Evolutionary conservation across 1,140 invertebrate species (phyloP), one percentile per base, ranked within the genome.

Genomic region (Pseudomyrmex cubaensis): DNA sequence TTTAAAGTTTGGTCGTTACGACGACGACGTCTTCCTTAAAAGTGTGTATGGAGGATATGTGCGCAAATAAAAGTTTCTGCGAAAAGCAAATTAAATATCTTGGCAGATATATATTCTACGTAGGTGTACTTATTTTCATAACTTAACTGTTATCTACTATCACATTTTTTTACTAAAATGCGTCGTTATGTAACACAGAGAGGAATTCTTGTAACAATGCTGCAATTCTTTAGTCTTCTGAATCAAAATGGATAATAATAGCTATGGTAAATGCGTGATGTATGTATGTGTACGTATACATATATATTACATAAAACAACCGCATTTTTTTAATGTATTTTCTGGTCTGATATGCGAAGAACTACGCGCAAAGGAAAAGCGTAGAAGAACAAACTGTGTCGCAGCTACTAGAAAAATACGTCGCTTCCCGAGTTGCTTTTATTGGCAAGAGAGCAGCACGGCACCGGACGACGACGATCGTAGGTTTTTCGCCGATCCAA

Each of bases 341-440:
- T 25, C 25, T 25, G 25, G 25, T 25, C 25, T 25, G 25, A 25
- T 25, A 25, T 59, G 48, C 46, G 50, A 12, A 69, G 15, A 67
- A 9, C 9, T 48, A 22, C 17, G 15, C 61, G 17, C 22, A 48
- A 3, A 62, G 5, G 12, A 15, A 63, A 17, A 2, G 9, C 35
- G 66, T 66, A 15, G 4, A 69, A 78, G 76, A 46, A 72, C 22
- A 72, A 80, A 80, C 54, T 61, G 54, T 66, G 75, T 80, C 64
- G 44, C 17, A 54, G 46, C 54, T 50, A 15, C 54, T 80, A 80
- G 54, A 72, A 80, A 80, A 80, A 80, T 80, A 78, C 76, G n/a
- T 20, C 69, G n/a, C 78, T 76, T 48, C 20, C 70, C 22, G 62
- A 64, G 35, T 69, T 77, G 75, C 75, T 66, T 84, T 80, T 56